These are phyloP conservation scores for Neoascia interrupta DNA, from an alignment of 2,888 invertebrate genomes.

Conservation along the genomic window DNA sequence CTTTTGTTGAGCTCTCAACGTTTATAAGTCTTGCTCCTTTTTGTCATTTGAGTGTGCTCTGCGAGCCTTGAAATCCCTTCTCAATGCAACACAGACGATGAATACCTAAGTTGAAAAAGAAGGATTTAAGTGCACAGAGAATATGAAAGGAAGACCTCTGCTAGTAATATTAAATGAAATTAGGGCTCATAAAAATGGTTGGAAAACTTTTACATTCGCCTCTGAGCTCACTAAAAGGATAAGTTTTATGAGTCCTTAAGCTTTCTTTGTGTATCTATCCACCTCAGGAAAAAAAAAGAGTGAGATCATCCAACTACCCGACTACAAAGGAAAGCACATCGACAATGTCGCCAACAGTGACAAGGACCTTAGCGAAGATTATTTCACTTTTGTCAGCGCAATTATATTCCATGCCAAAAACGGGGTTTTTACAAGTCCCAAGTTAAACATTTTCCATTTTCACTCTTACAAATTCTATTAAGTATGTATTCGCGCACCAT, in stretches of 20 bases:
- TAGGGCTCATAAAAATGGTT: slow-evolving; percentile 56
- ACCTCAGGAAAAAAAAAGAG: background rate
- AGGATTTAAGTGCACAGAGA: background rate
- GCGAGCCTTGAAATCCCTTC: background rate
- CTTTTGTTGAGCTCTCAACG: background rate
- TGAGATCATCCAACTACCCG: background rate
- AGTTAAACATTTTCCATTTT: slow-evolving; percentile 4
- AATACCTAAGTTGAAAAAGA: background rate
- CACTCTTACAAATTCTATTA: background rate
- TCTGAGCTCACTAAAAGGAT: slow-evolving; percentile 41
- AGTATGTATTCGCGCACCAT: background rate
- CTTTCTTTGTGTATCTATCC: slow-evolving; percentile 28
- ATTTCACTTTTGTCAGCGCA: slow-evolving; percentile 37
- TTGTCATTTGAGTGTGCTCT: background rate
- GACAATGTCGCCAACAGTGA: slow-evolving; percentile 8
- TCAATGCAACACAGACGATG: background rate
- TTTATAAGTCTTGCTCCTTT: slow-evolving; percentile 7
- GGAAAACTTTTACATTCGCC: slow-evolving; percentile 23
- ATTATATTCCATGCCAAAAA: slow-evolving; percentile 11
- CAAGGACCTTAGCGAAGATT: slow-evolving; percentile 28
- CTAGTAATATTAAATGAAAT: slow-evolving; percentile 53
- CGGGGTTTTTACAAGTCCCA: background rate
- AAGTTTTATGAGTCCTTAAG: slow-evolving; percentile 61
- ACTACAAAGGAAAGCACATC: background rate
- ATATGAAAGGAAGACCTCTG: slow-evolving; percentile 3